Conservation (phyloP, 2,113 vertebrate genomes). For the Noturus placidus region DNA sequence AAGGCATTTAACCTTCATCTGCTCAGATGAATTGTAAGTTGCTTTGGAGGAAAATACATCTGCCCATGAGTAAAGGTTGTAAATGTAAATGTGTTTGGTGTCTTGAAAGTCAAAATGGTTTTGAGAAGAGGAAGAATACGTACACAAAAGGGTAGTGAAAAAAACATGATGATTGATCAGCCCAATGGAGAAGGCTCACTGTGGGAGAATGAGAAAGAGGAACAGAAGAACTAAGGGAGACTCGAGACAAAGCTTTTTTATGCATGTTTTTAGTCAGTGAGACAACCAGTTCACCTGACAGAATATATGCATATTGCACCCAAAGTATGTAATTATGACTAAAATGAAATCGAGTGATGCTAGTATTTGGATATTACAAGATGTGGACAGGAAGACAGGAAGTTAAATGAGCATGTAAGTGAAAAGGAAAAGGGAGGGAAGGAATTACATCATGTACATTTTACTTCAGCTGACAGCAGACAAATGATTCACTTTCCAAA, state of each 20-base stretch:
- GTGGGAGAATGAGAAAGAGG: constrained; percentile 17
- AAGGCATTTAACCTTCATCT: not conserved
- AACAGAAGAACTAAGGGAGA: constrained; percentile 3
- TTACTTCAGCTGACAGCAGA: constrained; percentile 5
- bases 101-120: not conserved
- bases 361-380: not conserved
- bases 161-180: constrained; percentile 19
- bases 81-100: not conserved
- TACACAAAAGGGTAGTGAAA: constrained; percentile 21
- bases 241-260: not conserved
- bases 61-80: not conserved
- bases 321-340: not conserved
- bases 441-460: constrained; percentile 17
- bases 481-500: constrained; percentile 12
- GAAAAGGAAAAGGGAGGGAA: constrained; percentile 2
- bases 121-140: not conserved
- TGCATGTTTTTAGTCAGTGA: not conserved
- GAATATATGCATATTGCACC: not conserved
- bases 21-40: not conserved
- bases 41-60: not conserved
- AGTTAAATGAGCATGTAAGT: not conserved
- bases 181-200: not conserved
- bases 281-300: not conserved
- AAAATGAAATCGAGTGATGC: constrained; percentile 48
- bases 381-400: not conserved